These are phyloP conservation scores for Yponomeuta evonymella DNA, from an alignment of 2,888 invertebrate species.

Conservation along the genomic window DNA sequence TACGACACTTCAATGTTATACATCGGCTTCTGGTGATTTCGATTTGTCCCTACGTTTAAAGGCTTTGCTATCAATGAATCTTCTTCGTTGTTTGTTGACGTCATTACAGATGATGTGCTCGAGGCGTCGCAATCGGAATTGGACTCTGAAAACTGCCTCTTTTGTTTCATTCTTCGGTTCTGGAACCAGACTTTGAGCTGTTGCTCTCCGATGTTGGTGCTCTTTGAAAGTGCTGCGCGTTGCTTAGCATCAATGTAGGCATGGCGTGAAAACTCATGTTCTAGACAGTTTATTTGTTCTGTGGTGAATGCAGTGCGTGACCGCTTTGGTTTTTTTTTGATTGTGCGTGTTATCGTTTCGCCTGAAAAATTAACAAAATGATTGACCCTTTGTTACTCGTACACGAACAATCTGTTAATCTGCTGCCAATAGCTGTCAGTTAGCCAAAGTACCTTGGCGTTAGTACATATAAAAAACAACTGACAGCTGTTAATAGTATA, in stretches of 20 bases:
- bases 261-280: conserved; percentile 77
- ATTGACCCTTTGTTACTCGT: too few species aligned
- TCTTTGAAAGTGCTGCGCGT: conserved; percentile 79
- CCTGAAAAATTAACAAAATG: background rate
- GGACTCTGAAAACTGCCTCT: conserved; percentile 67
- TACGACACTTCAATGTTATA: background rate
- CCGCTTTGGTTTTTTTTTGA: conserved; percentile 71
- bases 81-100: conserved; percentile 14
- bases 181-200: conserved; percentile 92
- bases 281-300: conserved; percentile 80
- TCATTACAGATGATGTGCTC: conserved; percentile 20
- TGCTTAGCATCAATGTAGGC: conserved; percentile 80
- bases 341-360: conserved; percentile 35
- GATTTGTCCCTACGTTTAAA: background rate
- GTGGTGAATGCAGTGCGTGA: conserved; percentile 85
- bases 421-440: background rate
- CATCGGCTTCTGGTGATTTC: background rate
- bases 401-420: too few species aligned
- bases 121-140: conserved; percentile 37
- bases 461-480: too few species aligned
- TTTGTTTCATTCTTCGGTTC: conserved; percentile 85
- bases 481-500: too few species aligned
- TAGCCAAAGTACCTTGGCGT: background rate
- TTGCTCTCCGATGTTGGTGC: conserved; percentile 79
- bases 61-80: background rate